These are phyloP conservation scores for Diglossa cyanea DNA, from an alignment of 2,797 vertebrate genomes.

Conservation along the genomic window DNA sequence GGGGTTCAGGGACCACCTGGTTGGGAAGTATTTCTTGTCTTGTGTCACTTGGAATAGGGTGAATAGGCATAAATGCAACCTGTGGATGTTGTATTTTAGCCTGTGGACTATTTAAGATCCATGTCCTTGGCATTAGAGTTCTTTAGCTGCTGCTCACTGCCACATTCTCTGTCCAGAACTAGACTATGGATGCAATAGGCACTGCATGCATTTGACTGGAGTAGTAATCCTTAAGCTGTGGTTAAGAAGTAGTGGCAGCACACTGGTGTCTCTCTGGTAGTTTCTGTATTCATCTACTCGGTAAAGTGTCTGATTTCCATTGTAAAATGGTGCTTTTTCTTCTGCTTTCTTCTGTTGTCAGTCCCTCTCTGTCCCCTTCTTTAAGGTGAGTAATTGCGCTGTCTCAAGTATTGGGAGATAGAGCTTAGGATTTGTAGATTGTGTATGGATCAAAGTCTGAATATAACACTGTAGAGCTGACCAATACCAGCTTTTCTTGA, in stretches of 20 bases:
- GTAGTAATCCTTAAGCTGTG: background rate
- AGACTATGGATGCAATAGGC: background rate
- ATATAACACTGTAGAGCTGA: background rate
- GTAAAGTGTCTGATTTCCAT: background rate
- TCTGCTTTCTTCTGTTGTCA: slow-evolving; percentile 34
- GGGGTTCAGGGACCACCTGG: background rate
- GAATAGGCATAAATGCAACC: background rate
- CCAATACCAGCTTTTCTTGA: background rate
- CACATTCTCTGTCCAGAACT: background rate
- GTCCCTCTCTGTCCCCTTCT: slow-evolving; percentile 1
- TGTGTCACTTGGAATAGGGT: background rate
- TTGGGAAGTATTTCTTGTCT: background rate
- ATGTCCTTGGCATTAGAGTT: background rate
- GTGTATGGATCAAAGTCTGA: background rate
- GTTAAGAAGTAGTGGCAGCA: background rate
- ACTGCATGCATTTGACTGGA: background rate
- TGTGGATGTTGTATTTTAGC: background rate
- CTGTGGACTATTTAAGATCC: background rate
- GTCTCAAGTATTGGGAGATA: background rate
- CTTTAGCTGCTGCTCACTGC: background rate
- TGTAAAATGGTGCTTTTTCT: slow-evolving; percentile 29
- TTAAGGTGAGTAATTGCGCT: background rate
- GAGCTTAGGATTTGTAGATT: background rate
- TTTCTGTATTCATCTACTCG: background rate
- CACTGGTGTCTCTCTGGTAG: background rate